These are phyloP conservation scores for Lepus townsendii DNA, from an alignment of 2,797 vertebrate genomes.

Conservation along the genomic window DNA sequence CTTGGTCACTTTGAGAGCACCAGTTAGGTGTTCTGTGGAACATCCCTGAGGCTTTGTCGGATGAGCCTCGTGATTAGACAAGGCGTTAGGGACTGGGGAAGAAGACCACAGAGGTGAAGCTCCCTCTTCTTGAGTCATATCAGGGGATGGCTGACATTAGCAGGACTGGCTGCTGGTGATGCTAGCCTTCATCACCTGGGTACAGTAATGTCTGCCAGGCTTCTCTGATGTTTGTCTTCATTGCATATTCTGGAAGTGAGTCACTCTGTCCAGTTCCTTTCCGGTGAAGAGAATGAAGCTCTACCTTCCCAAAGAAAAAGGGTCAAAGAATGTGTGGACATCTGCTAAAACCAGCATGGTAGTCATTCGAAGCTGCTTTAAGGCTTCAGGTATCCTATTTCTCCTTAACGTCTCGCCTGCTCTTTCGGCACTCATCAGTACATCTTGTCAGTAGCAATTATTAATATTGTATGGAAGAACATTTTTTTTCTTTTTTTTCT, in stretches of 20 bases:
- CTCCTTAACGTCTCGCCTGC: slow-evolving; percentile 19
- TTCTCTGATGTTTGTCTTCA: slow-evolving; percentile 1
- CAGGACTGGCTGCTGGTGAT: not conserved
- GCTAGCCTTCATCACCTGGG: not conserved
- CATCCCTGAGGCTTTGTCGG: not conserved
- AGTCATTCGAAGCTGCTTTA: slow-evolving; percentile 41
- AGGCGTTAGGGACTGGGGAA: not conserved
- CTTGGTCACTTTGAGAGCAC: not conserved
- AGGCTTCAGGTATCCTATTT: slow-evolving; percentile 28
- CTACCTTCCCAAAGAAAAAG: not conserved
- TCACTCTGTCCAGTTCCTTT: not conserved
- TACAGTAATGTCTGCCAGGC: not conserved
- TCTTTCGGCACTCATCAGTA: not conserved
- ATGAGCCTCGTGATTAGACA: not conserved
- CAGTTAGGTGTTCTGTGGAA: not conserved
- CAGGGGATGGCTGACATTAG: not conserved
- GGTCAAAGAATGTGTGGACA: not conserved
- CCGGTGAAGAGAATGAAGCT: slow-evolving; percentile 24
- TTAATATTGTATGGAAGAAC: not conserved
- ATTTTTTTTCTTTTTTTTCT: not conserved
- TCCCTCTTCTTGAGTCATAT: not conserved
- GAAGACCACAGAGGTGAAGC: not conserved
- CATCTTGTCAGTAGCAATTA: not conserved
- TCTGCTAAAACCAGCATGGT: not conserved
- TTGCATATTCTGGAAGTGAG: slow-evolving; percentile 26